Evolutionary conservation across 2,113 vertebrate genomes (phyloP).

Genomic region (Reinhardtius hippoglossoides): DNA sequence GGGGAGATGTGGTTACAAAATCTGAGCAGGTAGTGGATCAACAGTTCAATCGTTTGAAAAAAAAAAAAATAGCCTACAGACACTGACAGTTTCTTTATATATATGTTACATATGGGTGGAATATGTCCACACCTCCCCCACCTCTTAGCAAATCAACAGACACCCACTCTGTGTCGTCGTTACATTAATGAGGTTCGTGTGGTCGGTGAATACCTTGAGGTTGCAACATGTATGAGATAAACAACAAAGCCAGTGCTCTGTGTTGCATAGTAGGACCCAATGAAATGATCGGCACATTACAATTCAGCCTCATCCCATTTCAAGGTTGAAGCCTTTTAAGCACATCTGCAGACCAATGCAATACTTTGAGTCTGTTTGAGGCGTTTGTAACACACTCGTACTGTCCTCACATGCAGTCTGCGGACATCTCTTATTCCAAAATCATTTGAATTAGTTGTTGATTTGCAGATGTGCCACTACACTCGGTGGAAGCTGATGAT

Average conservation of each 20-base stretch:
- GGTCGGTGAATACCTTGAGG: neutral
- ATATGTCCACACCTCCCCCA: neutral
- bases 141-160: neutral
- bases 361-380: neutral
- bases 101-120: neutral
- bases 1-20: neutral
- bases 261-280: neutral
- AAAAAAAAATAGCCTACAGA: neutral
- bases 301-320: neutral
- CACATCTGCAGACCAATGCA: neutral
- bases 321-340: slow-evolving; percentile 18
- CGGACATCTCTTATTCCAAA: too few species aligned
- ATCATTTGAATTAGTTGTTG: too few species aligned
- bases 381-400: neutral
- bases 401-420: neutral
- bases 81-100: neutral
- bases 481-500: too few species aligned
- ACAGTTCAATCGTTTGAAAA: neutral
- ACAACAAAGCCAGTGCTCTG: neutral
- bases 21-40: neutral
- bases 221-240: slow-evolving; percentile 3
- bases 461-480: too few species aligned
- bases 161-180: neutral
- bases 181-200: neutral
- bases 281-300: slow-evolving; percentile 4